Percentiles rank a stretch among this genome's conserved stretches.
Evolutionary conservation across 2,888 invertebrate species (phyloP).

Genomic region (Microplitis deprimator): DNA sequence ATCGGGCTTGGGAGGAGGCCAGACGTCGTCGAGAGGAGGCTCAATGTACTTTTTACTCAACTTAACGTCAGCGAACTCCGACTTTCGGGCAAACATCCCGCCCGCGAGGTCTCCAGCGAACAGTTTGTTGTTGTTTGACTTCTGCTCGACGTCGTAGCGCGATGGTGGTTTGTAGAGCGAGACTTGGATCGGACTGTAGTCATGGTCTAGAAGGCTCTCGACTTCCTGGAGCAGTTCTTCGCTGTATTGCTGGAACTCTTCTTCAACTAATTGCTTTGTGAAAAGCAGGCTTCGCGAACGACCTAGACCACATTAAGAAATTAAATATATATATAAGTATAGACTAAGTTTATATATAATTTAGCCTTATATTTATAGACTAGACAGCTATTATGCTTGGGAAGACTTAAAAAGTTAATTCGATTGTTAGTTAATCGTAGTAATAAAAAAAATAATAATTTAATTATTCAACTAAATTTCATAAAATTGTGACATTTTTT

Average conservation of each 20-base stretch:
- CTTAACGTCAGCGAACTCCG: constrained; percentile 49
- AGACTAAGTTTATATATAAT: background rate
- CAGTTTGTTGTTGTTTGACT: constrained; percentile 50
- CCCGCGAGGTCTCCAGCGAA: constrained; percentile 55
- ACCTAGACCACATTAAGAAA: constrained; percentile 54
- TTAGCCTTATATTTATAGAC: background rate
- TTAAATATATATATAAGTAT: background rate
- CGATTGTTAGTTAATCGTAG: background rate
- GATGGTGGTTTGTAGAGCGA: constrained; percentile 62
- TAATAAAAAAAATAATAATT: background rate
- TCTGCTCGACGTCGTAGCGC: constrained; percentile 59
- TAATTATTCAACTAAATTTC: background rate
- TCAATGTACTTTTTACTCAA: constrained; percentile 72
- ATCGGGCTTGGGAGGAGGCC: constrained; percentile 73
- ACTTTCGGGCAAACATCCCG: constrained; percentile 53
- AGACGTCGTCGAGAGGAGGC: constrained; percentile 76
- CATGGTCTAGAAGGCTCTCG: constrained; percentile 66
- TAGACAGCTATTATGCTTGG: background rate
- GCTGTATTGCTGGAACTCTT: constrained; percentile 65
- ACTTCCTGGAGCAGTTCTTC: constrained; percentile 67
- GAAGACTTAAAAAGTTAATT: background rate
- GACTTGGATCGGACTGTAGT: constrained; percentile 64
- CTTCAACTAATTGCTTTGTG: constrained; percentile 64
- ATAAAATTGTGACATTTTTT: too few species aligned
- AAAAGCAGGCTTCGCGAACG: constrained; percentile 67